phyloP scores from a whole-genome alignment of 1,140 invertebrate genomes.

The Hyposmocoma kahamanoa region DNA sequence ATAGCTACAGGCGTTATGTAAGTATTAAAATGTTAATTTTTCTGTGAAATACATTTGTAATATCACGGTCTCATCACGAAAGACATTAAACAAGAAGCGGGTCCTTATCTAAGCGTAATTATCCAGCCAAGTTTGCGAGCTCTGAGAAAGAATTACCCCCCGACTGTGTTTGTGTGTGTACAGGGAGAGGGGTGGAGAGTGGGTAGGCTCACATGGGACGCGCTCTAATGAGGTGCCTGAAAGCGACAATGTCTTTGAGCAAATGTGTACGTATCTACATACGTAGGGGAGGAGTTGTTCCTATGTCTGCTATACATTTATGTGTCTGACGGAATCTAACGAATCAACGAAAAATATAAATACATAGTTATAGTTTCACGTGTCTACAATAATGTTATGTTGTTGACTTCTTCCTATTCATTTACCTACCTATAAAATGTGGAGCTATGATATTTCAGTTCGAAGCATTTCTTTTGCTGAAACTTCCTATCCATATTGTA shows the following conservation, averaged over 20 bases:
- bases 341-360: background rate
- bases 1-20: too few relatives aligned
- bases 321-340: background rate
- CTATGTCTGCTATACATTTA: constrained; percentile 27
- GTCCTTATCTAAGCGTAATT: constrained; percentile 58
- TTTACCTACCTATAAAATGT: too few relatives aligned
- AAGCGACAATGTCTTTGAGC: constrained; percentile 72
- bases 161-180: constrained; percentile 32
- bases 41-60: background rate
- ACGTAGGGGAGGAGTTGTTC: constrained; percentile 41
- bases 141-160: constrained; percentile 63
- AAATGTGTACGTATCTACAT: constrained; percentile 70
- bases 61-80: constrained; percentile 4
- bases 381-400: too few relatives aligned
- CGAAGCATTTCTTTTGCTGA: too few relatives aligned
- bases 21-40: too few relatives aligned
- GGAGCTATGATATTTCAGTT: too few relatives aligned
- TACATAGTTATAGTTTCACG: too few relatives aligned
- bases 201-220: constrained; percentile 68
- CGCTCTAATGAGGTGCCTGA: constrained; percentile 71
- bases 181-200: constrained; percentile 14
- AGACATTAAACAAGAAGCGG: constrained; percentile 18
- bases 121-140: constrained; percentile 66
- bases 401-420: too few relatives aligned
- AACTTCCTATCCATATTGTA: too few relatives aligned